A percentile compares a stretch with the other conserved stretches of the same genome.
These are phyloP conservation scores for Meda fulgida DNA, from an alignment of 2,797 vertebrate genomes.

Conservation along the genomic window DNA sequence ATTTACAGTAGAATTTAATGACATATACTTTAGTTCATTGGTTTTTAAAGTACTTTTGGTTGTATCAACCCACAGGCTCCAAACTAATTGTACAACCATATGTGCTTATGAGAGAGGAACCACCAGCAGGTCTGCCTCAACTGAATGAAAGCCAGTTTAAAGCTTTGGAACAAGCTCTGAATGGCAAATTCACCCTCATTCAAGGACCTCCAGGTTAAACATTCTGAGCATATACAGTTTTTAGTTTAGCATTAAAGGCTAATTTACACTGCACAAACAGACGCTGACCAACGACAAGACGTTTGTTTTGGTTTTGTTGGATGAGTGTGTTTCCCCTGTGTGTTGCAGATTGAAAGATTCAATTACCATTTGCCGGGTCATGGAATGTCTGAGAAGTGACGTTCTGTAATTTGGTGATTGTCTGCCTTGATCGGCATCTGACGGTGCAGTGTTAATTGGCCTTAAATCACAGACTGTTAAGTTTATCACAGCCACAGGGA, in stretches of 20 bases:
- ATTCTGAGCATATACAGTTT: background rate
- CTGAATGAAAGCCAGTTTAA: constrained; percentile 79
- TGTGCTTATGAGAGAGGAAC: background rate
- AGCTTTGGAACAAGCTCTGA: constrained; percentile 74
- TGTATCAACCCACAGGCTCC: background rate
- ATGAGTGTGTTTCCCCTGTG: background rate
- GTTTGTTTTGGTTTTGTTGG: background rate
- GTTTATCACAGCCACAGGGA: background rate
- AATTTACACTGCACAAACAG: background rate
- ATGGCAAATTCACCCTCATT: constrained; percentile 74
- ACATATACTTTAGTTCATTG: background rate
- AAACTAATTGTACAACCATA: background rate
- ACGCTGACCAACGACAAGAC: background rate
- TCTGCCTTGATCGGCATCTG: background rate
- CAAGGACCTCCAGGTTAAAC: constrained; percentile 85
- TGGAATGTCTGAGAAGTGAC: background rate
- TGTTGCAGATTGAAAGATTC: background rate
- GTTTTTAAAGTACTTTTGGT: background rate
- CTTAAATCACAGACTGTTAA: background rate
- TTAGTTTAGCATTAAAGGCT: background rate
- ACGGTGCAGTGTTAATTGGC: background rate
- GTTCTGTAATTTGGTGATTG: background rate
- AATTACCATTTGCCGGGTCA: background rate
- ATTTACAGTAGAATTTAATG: background rate
- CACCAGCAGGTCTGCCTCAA: background rate